A percentile compares a stretch with the other conserved stretches of the same genome.
phyloP scores from a whole-genome alignment of 2,888 invertebrate species.

The Nemoura dubitans region DNA sequence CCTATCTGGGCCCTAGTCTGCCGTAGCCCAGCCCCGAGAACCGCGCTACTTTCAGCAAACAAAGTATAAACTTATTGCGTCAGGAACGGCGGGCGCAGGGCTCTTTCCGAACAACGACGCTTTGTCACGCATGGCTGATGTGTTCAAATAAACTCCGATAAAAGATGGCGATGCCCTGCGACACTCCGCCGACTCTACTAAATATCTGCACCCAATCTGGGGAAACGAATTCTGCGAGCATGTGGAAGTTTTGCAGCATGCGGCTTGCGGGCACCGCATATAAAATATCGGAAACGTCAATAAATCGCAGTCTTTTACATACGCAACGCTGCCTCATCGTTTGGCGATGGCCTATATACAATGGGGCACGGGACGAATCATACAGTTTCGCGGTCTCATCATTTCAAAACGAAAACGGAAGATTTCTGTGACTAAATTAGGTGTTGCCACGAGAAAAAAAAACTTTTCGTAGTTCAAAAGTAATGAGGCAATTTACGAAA shows the following conservation, averaged over 20 bases:
- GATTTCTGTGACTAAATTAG: conserved; percentile 13
- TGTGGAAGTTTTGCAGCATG: background rate
- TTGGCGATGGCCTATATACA: background rate
- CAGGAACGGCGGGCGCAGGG: background rate
- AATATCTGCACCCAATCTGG: conserved; percentile 12
- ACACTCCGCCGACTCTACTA: background rate
- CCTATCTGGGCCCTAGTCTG: too few species aligned
- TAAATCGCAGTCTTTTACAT: background rate
- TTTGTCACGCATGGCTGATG: conserved; percentile 20
- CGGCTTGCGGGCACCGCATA: background rate
- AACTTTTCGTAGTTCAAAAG: conserved; percentile 13
- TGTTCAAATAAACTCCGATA: conserved; percentile 19
- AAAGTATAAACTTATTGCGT: conserved; percentile 33
- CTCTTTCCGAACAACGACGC: background rate
- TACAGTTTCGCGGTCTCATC: background rate
- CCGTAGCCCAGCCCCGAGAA: conserved; percentile 17
- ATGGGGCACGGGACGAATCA: background rate
- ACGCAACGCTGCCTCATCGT: background rate
- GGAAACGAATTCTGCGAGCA: background rate
- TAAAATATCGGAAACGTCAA: background rate
- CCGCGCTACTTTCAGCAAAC: conserved; percentile 17
- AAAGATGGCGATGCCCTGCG: background rate
- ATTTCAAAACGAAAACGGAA: background rate
- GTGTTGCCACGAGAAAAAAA: background rate
- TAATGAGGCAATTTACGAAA: conserved; percentile 27